Percentiles rank a stretch among this genome's conserved stretches.
Conservation (phyloP, 2,888 invertebrate species). For the Phaedon cochleariae region DNA sequence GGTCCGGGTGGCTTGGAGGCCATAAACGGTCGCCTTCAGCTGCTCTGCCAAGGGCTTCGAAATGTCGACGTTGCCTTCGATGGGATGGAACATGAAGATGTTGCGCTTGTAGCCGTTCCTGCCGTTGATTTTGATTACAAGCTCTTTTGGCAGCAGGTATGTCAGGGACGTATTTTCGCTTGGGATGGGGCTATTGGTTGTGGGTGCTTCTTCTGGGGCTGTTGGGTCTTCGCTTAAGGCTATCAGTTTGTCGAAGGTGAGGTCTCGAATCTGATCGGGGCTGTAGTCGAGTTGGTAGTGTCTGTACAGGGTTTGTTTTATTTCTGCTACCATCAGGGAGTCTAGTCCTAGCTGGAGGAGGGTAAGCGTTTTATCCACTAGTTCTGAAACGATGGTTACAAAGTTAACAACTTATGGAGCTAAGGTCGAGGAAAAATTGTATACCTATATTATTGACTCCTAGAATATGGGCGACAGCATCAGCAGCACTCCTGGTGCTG, state of each 20-base stretch:
- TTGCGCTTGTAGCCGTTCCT: slow-evolving; percentile 14
- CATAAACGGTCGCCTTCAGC: slow-evolving; percentile 37
- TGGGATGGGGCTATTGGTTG: not conserved
- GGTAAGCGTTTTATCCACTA: slow-evolving; percentile 37
- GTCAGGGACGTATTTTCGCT: not conserved
- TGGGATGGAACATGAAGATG: slow-evolving; percentile 41
- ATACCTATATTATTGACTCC: slow-evolving; percentile 45
- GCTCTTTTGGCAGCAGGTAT: slow-evolving; percentile 29
- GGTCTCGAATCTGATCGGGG: slow-evolving; percentile 38
- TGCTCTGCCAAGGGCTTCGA: slow-evolving; percentile 32
- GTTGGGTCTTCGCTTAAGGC: slow-evolving; percentile 5
- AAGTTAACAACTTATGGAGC: too few relatives aligned
- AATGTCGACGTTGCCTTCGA: slow-evolving; percentile 37
- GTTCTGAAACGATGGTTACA: too few relatives aligned
- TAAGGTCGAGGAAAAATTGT: too few relatives aligned
- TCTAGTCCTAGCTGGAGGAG: slow-evolving; percentile 44
- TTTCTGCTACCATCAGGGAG: slow-evolving; percentile 47
- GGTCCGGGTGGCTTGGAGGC: slow-evolving; percentile 34
- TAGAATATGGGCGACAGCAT: slow-evolving; percentile 43
- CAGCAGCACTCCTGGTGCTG: slow-evolving; percentile 31
- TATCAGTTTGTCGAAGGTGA: slow-evolving; percentile 37
- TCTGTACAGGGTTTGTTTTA: slow-evolving; percentile 45
- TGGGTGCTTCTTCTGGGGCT: not conserved
- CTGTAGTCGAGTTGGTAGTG: slow-evolving; percentile 40
- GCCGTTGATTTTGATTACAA: slow-evolving; percentile 31